These are phyloP conservation scores for Anagyrus pseudococci DNA, from an alignment of 2,888 invertebrate species.

Conservation along the genomic window DNA sequence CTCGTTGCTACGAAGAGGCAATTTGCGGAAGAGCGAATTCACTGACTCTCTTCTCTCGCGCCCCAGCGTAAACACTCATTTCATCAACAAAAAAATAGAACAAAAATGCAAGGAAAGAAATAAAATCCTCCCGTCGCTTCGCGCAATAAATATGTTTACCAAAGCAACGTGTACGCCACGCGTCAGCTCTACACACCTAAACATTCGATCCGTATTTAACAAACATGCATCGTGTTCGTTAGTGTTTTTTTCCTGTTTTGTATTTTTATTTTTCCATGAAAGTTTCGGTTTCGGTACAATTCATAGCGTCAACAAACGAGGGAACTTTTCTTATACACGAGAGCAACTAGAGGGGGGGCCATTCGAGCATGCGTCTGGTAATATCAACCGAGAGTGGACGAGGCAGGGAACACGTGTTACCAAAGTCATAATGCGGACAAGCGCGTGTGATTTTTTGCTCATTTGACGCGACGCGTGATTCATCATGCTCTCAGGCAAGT, in stretches of 20 bases:
- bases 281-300: too few species aligned
- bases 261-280: background rate
- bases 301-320: too few species aligned
- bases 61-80: conserved; percentile 22
- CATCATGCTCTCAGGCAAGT: conserved; percentile 38
- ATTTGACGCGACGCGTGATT: conserved; percentile 40
- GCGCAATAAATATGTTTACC: conserved; percentile 22
- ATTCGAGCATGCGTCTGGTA: conserved; percentile 21
- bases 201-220: too few species aligned
- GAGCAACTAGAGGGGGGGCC: too few species aligned
- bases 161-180: background rate
- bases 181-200: too few species aligned
- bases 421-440: conserved; percentile 27
- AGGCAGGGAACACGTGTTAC: conserved; percentile 33
- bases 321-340: too few species aligned
- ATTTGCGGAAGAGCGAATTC: conserved; percentile 35
- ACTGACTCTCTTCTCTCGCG: background rate
- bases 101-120: too few species aligned
- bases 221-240: too few species aligned
- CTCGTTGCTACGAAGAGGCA: conserved; percentile 24
- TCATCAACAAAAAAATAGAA: too few species aligned
- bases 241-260: background rate
- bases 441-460: conserved; percentile 12
- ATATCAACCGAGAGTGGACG: conserved; percentile 33
- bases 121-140: background rate